Base-by-base conservation (phyloP, 2,797 vertebrate genomes). In the Pseudotriccus pelzelni region DNA sequence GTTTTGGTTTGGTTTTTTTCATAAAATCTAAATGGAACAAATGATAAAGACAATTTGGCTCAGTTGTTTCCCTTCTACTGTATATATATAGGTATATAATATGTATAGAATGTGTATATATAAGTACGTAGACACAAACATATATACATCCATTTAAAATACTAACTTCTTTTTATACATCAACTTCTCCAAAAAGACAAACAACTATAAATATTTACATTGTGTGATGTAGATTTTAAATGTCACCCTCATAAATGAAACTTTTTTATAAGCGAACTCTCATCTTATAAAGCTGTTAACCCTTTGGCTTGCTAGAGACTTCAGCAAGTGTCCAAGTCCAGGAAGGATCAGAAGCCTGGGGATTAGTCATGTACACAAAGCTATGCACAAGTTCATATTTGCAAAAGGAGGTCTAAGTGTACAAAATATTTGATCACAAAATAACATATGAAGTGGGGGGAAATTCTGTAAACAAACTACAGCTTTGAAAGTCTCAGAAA, bases 11-110 rank as follows among this genome's bases (percentile, higher is more conserved):
- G 39, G 11, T 74, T 58, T 79, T 76, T 66, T 60, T 15, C 8
- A 89, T 87, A 24, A 64, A 78, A 78, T 81, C 8, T 59, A 83
- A 95, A 66, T 56, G 79, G 66, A 89, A 94, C 66, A 92, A 93
- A 80, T 37, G 9, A 77, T 53, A 83, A 84, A 60, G 69, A 58
- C 37, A 83, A 63, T 47, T 78, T 83, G 43, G 28, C 21, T 49
- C 39, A 36, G 37, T 76, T 66, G 14, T 70, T 89, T 68, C 49
- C 46, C 34, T 82, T 23, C 93, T 60, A 60, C 7, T 79, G 6
- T 36, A 4, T 46, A 25, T 21, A 39, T 9, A 24, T 24, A n/a
- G 11, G 30, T 3, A 46, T 4, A 28, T 7, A 28, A 16, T 32
- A 60, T 12, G 5, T 44, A 36, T 22, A 37, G 6, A 16, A 7